These are phyloP conservation scores for Brachypteracias leptosomus DNA, from an alignment of 2,113 vertebrate species.

Conservation along the genomic window DNA sequence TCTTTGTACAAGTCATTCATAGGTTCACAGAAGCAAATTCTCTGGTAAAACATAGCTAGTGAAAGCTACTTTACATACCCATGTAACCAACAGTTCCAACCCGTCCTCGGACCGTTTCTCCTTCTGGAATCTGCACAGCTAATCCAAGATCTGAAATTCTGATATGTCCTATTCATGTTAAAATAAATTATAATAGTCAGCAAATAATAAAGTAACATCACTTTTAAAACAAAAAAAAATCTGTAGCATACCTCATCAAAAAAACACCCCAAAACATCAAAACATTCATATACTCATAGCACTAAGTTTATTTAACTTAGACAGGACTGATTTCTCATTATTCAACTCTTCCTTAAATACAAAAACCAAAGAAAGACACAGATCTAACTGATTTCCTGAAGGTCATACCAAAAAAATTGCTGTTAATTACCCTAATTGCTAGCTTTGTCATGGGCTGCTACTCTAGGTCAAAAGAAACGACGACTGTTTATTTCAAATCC, in stretches of 20 bases:
- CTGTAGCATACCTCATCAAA: not conserved
- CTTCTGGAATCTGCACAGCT: constrained; percentile 89
- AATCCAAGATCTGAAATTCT: constrained; percentile 92
- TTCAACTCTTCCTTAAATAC: not conserved
- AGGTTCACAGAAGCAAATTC: not conserved
- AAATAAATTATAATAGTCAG: constrained; percentile 11
- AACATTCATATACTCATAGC: not conserved
- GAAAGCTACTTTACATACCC: constrained; percentile 75
- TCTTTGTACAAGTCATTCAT: not conserved
- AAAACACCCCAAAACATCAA: not conserved
- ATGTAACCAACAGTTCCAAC: constrained; percentile 93
- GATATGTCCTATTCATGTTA: constrained; percentile 82
- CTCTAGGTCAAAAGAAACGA: not conserved
- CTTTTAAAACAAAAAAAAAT: not conserved
- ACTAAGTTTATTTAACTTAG: not conserved
- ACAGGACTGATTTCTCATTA: not conserved
- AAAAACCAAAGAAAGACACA: not conserved
- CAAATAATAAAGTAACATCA: not conserved
- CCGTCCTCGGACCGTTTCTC: constrained; percentile 82
- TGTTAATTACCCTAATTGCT: not conserved
- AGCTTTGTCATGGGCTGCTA: not conserved
- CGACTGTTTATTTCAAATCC: not conserved
- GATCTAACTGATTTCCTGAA: not conserved
- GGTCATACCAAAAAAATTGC: not conserved
- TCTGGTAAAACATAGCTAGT: not conserved